Conservation (phyloP, 2,113 vertebrate genomes). For the Takifugu flavidus region DNA sequence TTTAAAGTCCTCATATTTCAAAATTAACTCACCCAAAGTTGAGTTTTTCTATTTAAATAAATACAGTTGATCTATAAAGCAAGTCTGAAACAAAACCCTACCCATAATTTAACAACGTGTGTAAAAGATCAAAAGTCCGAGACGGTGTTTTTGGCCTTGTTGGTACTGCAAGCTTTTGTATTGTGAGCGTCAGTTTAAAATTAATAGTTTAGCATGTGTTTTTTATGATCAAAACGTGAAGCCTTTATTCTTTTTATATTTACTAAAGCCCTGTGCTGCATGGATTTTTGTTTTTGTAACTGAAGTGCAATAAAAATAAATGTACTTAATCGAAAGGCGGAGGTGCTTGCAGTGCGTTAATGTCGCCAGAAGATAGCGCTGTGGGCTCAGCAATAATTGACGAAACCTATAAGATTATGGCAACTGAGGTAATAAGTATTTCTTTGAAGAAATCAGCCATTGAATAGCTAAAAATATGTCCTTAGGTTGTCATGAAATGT, state of each 20-base stretch:
- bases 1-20: conserved; percentile 13
- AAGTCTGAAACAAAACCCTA: too few species aligned
- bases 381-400: neutral
- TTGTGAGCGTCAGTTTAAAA: conserved; percentile 23
- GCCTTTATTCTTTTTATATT: conserved; percentile 5
- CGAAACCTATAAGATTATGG: too few species aligned
- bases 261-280: conserved; percentile 49
- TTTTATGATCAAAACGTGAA: conserved; percentile 12
- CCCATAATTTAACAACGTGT: conserved; percentile 6
- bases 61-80: neutral
- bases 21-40: neutral
- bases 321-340: neutral
- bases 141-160: conserved; percentile 13
- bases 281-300: conserved; percentile 20
- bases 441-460: too few species aligned
- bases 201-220: conserved; percentile 32
- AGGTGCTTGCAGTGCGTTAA: neutral
- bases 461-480: too few species aligned
- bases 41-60: neutral
- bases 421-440: too few species aligned
- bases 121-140: conserved; percentile 20
- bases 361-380: conserved; percentile 46
- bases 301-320: conserved; percentile 46
- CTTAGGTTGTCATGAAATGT: too few species aligned
- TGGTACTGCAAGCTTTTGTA: conserved; percentile 19